Evolutionary conservation across 1,140 invertebrate genomes (phyloP), one percentile per base, ranked within the genome.

Genomic region (Zaprionus inermis): DNA sequence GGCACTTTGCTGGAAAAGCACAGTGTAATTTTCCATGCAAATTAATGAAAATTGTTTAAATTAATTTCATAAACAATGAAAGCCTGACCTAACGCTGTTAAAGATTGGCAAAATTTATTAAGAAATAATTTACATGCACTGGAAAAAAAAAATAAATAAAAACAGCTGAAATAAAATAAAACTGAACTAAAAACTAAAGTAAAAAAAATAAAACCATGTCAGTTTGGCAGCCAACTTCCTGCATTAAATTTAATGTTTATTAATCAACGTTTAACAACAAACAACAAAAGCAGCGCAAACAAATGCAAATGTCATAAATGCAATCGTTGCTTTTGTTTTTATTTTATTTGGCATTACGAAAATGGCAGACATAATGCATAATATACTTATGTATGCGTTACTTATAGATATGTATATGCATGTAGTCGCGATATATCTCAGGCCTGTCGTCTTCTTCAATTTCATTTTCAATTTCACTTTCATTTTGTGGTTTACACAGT

Each of bases 381-480:
- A 61, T 63, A 60, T 51, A 49, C 22, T 30, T 14, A 28, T 12
- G 38, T 16, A 5, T 44, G 38, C 16, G n/a, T 12, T 46, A 34
- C 51, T 20, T 16, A n/a, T 49, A 14, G 14, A 58, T 55, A 44
- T 10, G 10, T 32, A 32, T 7, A 5, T 28, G 24, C 5, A 6
- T 32, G 10, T 32, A 22, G 36, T 44, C 70, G 52, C 49, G 63
- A 63, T 58, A 61, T 58, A 24, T 12, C 24, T 63, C n/a, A 22
- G 18, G 44, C 44, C 36, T 38, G 46, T 79, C 79, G 79, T 88
- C 82, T 86, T 86, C 82, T 86, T 88, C 72, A 88, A 86, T 86
- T 86, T 85, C 81, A 78, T 80, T 83, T 84, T 74, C 82, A 85
- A 76, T 86, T 86, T 88, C 84, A 88, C 81, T 89, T 83, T 83